A percentile compares a stretch with the other conserved stretches of the same genome.
Conservation (phyloP, 2,113 vertebrate species). For the Rostratula benghalensis region DNA sequence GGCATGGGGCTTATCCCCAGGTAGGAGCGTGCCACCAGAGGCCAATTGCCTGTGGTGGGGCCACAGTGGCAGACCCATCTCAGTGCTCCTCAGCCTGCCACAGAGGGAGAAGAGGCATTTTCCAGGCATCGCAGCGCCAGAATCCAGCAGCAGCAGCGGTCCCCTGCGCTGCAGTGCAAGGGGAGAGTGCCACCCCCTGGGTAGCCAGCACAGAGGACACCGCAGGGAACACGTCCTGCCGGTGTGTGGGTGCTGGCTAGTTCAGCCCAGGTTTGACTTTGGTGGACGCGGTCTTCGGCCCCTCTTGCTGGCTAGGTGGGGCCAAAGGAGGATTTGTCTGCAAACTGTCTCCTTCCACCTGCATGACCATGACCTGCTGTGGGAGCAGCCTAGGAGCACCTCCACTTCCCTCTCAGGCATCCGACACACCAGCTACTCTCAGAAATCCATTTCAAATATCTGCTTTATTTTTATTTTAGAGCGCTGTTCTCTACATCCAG, state of each 20-base stretch:
- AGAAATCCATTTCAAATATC: not conserved
- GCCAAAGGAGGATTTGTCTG: not conserved
- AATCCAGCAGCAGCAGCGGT: not conserved
- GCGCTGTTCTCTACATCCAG: not conserved
- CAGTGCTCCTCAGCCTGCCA: too few relatives aligned
- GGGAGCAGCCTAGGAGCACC: not conserved
- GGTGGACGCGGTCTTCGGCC: not conserved
- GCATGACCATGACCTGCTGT: not conserved
- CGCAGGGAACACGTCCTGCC: accelerated
- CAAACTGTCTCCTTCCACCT: not conserved
- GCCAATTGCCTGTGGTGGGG: accelerated
- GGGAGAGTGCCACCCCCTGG: not conserved
- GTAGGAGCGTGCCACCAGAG: not conserved
- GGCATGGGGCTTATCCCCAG: not conserved
- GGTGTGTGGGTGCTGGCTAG: accelerated
- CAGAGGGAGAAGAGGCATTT: not conserved
- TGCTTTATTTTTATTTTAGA: not conserved
- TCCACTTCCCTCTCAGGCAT: not conserved
- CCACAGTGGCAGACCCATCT: not conserved
- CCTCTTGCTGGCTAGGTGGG: too few relatives aligned
- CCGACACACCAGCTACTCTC: not conserved
- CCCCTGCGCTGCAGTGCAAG: accelerated
- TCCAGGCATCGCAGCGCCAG: not conserved
- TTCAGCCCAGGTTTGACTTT: not conserved
- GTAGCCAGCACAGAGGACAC: not conserved